These are phyloP conservation scores for Trinorchestia longiramus DNA, from an alignment of 1,140 invertebrate species.

Conservation along the genomic window DNA sequence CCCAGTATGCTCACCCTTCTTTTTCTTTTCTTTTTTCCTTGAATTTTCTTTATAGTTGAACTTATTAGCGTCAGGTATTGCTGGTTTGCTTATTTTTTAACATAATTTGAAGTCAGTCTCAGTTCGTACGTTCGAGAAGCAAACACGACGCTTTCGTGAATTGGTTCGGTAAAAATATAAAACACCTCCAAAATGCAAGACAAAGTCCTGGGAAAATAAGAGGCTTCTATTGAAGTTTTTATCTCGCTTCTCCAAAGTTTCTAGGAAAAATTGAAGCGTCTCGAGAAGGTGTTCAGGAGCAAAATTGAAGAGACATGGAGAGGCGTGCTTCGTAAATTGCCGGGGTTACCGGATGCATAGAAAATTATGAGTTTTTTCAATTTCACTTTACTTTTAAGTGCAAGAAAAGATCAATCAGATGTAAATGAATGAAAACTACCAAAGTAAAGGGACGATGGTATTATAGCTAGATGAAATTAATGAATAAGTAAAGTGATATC, in stretches of 20 bases:
- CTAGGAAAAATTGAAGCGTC: not conserved
- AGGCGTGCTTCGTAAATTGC: not conserved
- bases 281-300: not conserved
- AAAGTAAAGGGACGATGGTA: no score
- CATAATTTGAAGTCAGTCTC: not conserved
- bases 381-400: not conserved
- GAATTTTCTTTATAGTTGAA: not conserved
- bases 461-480: no score
- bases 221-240: not conserved
- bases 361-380: not conserved
- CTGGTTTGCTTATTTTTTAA: not conserved
- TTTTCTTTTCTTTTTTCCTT: not conserved
- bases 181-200: not conserved
- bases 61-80: not conserved
- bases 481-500: no score
- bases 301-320: not conserved
- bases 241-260: not conserved
- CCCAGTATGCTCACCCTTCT: not conserved
- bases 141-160: not conserved
- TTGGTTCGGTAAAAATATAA: not conserved
- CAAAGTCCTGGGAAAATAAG: not conserved
- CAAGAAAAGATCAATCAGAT: not conserved
- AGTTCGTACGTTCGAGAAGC: not conserved
- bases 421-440: no score
- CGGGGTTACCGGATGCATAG: not conserved